phyloP scores from a whole-genome alignment of 2,113 vertebrate species.

The Esox niger region DNA sequence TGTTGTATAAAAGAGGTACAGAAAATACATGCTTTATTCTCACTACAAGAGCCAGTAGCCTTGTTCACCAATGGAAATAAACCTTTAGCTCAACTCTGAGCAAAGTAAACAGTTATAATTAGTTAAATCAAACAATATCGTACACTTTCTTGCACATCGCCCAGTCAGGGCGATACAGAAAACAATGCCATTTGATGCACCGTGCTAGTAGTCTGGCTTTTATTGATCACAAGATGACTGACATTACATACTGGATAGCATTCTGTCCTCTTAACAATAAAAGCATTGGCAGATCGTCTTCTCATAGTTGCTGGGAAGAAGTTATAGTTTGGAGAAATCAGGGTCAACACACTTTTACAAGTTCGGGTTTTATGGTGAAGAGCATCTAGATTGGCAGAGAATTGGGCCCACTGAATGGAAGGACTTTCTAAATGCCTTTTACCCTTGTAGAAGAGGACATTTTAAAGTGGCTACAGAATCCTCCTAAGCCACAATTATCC shows the following conservation, averaged over 20 bases:
- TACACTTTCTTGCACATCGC: too few relatives aligned
- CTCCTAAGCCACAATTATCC: constrained; percentile 10
- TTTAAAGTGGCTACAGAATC: constrained; percentile 1
- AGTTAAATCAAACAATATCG: too few relatives aligned
- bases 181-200: too few relatives aligned
- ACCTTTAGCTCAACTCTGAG: too few relatives aligned
- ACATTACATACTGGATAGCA: not conserved
- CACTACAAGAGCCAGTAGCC: too few relatives aligned
- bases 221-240: not conserved
- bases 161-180: too few relatives aligned
- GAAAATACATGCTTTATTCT: too few relatives aligned
- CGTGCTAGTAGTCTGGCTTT: too few relatives aligned
- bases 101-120: too few relatives aligned
- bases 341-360: constrained; percentile 26
- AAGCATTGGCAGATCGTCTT: not conserved
- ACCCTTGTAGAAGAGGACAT: constrained; percentile 7
- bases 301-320: constrained; percentile 4
- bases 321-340: constrained; percentile 27
- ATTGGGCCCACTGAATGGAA: constrained; percentile 31
- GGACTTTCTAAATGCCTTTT: constrained; percentile 17
- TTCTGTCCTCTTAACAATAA: not conserved
- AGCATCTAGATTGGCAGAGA: constrained; percentile 19
- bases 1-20: too few relatives aligned
- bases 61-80: too few relatives aligned
- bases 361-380: constrained; percentile 16